A percentile compares a stretch with the other conserved stretches of the same genome.
These are phyloP conservation scores for Tichodroma muraria DNA, from an alignment of 2,113 vertebrate species.

Conservation along the genomic window DNA sequence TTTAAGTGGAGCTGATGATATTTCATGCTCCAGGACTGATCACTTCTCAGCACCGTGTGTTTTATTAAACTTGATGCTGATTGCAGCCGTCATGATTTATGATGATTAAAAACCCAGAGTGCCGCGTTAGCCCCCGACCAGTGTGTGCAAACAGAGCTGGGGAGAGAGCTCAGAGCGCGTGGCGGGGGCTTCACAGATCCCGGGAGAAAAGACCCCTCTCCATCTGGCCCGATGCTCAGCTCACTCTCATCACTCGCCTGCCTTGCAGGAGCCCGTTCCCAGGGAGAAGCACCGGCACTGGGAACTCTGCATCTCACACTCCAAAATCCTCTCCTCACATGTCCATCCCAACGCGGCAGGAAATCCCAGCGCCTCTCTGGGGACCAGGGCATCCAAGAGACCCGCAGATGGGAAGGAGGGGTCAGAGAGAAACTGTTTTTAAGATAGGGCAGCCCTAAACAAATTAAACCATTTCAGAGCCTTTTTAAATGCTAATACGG, in stretches of 20 bases:
- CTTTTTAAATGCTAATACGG: slow-evolving; percentile 58
- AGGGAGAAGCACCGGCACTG: not conserved
- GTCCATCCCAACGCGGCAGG: rapidly evolving
- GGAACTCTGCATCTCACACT: not conserved
- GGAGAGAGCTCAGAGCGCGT: not conserved
- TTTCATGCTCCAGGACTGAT: not conserved
- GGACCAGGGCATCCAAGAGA: not conserved
- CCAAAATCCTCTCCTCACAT: not conserved
- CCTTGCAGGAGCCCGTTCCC: not conserved
- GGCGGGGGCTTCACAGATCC: not conserved
- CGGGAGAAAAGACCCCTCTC: not conserved
- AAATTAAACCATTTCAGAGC: slow-evolving; percentile 53
- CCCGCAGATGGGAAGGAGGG: slow-evolving; percentile 37
- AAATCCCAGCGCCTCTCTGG: not conserved
- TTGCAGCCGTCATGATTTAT: slow-evolving; percentile 27
- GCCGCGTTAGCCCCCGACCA: not conserved
- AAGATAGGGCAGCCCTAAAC: slow-evolving; percentile 40
- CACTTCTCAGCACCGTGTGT: not conserved
- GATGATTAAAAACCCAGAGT: slow-evolving; percentile 20
- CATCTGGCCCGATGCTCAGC: not conserved
- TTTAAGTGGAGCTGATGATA: not conserved
- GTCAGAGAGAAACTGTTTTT: slow-evolving; percentile 11
- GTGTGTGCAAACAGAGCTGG: slow-evolving; percentile 18
- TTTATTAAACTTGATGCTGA: slow-evolving; percentile 33
- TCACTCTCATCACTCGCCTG: not conserved